Evolutionary conservation across 2,888 invertebrate species (phyloP).

Genomic region (Amiota communis): DNA sequence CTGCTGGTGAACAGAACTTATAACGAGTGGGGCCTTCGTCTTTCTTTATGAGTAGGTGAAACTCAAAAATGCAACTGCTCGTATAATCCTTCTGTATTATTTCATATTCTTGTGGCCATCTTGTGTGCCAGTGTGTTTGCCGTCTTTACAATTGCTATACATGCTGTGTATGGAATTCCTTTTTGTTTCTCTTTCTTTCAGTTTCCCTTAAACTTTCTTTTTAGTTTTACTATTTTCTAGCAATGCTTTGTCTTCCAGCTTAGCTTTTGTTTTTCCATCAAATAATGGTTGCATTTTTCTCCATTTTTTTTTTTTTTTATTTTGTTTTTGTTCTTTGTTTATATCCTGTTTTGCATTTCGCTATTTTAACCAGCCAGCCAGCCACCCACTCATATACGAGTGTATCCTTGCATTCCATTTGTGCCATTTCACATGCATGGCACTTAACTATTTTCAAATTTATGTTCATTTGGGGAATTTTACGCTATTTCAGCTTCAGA

Average conservation of each 20-base stretch:
- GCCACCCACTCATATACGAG: too few species aligned
- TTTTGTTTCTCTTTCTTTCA: background rate
- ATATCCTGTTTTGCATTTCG: background rate
- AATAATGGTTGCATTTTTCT: constrained; percentile 1
- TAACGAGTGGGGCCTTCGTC: too few species aligned
- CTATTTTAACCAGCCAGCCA: constrained; percentile 48
- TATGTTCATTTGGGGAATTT: constrained; percentile 70
- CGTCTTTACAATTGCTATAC: constrained; percentile 37
- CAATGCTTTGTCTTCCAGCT: background rate
- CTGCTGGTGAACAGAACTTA: too few species aligned
- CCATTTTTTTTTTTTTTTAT: constrained; percentile 11
- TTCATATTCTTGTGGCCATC: constrained; percentile 3
- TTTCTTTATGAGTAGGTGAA: background rate
- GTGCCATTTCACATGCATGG: constrained; percentile 38
- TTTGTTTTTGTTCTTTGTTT: constrained; percentile 4
- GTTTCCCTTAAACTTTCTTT: background rate
- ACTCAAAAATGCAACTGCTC: constrained; percentile 19
- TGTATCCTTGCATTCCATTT: constrained; percentile 48
- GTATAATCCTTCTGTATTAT: constrained; percentile 22
- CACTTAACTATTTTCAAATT: constrained; percentile 62
- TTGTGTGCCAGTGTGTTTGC: background rate
- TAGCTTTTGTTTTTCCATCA: constrained; percentile 22
- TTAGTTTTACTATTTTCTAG: background rate
- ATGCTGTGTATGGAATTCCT: background rate
- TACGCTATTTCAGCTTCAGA: constrained; percentile 65